Percentiles rank a stretch among this genome's conserved stretches.
These are phyloP conservation scores for Dynastes tityus DNA, from an alignment of 2,888 invertebrate genomes.

Conservation along the genomic window DNA sequence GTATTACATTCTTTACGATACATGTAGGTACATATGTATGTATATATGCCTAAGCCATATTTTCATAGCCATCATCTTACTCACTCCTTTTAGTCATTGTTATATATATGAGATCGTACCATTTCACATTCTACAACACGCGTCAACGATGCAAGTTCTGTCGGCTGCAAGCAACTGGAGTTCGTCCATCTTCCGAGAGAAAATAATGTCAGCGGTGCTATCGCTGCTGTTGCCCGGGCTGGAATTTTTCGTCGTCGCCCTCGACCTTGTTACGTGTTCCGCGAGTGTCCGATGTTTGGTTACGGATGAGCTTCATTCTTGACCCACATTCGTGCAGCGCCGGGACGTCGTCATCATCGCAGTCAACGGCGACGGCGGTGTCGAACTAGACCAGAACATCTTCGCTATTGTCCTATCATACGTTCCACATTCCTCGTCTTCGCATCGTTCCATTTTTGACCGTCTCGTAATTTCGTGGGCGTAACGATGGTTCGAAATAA, in stretches of 20 bases:
- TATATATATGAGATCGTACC: neutral
- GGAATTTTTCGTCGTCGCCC: conserved; percentile 45
- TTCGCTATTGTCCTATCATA: neutral
- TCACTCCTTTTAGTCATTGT: neutral
- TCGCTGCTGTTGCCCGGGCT: conserved; percentile 20
- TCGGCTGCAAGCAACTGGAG: neutral
- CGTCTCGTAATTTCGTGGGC: conserved; percentile 7
- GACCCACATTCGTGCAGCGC: conserved; percentile 42
- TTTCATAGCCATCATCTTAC: neutral
- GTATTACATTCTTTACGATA: no score
- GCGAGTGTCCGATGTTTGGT: conserved; percentile 36
- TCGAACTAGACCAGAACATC: conserved; percentile 31
- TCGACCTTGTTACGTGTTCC: conserved; percentile 45
- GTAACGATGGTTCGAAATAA: conserved; percentile 11
- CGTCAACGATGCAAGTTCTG: neutral
- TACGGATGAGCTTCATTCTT: conserved; percentile 42
- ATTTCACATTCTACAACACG: neutral
- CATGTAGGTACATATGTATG: no score
- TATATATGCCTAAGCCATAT: no score
- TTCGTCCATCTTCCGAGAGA: conserved; percentile 12
- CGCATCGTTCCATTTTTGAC: conserved; percentile 7
- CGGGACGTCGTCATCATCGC: conserved; percentile 31
- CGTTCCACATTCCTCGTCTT: neutral
- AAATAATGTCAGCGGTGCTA: neutral
- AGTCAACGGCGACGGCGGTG: conserved; percentile 1